Base-by-base conservation (phyloP, 1,140 invertebrate species). In the Riptortus pedestris region DNA sequence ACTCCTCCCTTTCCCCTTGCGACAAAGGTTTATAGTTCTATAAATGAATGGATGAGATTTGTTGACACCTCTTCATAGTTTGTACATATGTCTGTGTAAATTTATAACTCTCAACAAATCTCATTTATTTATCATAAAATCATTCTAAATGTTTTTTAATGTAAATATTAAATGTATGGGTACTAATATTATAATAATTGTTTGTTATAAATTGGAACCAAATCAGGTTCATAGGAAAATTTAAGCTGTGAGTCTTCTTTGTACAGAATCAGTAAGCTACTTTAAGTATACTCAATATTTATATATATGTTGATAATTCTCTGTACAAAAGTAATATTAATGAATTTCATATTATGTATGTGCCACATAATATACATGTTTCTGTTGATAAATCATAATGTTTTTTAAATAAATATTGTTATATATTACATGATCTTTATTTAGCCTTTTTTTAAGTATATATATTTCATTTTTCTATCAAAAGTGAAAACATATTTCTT, bases 291-390 rank as follows among this genome's bases (percentile, higher is more conserved):
- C 51, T 55, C 51, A 27, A 55, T 55, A 55, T 55, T 55, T 55
- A 26, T 55, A 55, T 24, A 55, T 7, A 14, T 55, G 18, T 22
- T 24, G 18, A 55, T 24, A 14, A 24, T 55, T 55, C 26, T 28
- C 2, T 63, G 63, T 64, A 64, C 57, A 60, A 60, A 64, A 43
- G 20, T 52, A 52, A 33, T 28, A 52, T 52, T 63, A 63, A 63
- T 47, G 18, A 52, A n/a, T 62, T 66, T 66, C 60, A 62, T 66
- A 64, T 60, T 64, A 60, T 66, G 52, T 66, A 66, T 62, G 57
- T 63, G 61, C 57, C 61, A 66, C 62, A 63, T 57, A 66, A 45
- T 47, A 58, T 60, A 43, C 22, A 60, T 20, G 57, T 24, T 66
- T 59, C 59, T 58, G 61, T 63, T 66, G 33, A 43, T 33, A 63